A percentile compares a stretch with the other conserved stretches of the same genome.
Conservation (phyloP, 2,888 invertebrate genomes). For the Trypoxylon attenuatum region DNA sequence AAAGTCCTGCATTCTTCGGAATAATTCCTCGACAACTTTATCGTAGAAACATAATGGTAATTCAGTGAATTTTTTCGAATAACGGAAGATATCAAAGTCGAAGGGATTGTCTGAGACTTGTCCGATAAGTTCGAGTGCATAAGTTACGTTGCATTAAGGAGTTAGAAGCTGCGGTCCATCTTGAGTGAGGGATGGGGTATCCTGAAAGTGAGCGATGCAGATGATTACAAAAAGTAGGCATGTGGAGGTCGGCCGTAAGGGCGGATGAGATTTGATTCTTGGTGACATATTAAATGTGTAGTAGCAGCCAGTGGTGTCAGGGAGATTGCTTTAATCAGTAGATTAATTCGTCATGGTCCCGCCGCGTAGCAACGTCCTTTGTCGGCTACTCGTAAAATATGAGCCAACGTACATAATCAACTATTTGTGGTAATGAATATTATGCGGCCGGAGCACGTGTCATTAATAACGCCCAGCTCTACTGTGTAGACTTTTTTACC, state of each 20-base stretch:
- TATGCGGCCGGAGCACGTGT: constrained; percentile 68
- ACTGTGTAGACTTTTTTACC: constrained; percentile 40
- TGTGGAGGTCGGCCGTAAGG: constrained; percentile 37
- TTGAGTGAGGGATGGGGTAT: constrained; percentile 23
- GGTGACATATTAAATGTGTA: constrained; percentile 72
- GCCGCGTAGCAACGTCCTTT: constrained; percentile 69
- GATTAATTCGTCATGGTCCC: constrained; percentile 73
- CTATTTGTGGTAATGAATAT: constrained; percentile 74
- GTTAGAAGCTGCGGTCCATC: constrained; percentile 10
- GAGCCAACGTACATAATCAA: constrained; percentile 71
- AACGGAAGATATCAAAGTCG: too few species aligned
- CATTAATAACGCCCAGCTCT: constrained; percentile 68
- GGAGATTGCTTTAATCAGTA: constrained; percentile 73
- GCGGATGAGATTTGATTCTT: constrained; percentile 67
- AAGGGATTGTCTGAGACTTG: too few species aligned
- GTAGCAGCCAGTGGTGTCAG: constrained; percentile 71
- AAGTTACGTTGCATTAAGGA: neutral
- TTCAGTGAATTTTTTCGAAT: too few species aligned
- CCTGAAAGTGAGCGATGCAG: constrained; percentile 53
- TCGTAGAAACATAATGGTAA: too few species aligned
- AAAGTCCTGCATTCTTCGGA: too few species aligned
- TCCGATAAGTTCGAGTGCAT: too few species aligned
- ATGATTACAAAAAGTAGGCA: constrained; percentile 57
- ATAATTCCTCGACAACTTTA: too few species aligned
- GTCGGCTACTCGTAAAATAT: constrained; percentile 71